phyloP scores from a whole-genome alignment of 2,113 vertebrate genomes.

The Xyliphius kryptos region DNA sequence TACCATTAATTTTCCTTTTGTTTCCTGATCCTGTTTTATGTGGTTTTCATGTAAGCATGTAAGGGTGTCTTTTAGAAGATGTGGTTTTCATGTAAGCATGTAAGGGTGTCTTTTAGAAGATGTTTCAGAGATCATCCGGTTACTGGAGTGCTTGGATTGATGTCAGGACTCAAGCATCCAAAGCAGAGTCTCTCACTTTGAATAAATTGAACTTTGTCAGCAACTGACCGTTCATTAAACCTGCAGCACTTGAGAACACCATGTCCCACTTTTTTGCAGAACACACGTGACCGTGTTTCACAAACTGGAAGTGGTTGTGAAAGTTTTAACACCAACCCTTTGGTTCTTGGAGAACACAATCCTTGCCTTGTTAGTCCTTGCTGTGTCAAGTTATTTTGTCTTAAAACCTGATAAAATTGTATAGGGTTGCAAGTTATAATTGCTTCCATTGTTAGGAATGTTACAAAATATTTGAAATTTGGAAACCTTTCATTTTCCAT shows the following conservation, averaged over 20 bases:
- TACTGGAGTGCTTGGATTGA: constrained; percentile 30
- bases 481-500: constrained; percentile 30
- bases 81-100: constrained; percentile 29
- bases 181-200: not conserved
- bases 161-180: constrained; percentile 20
- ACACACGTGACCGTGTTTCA: not conserved
- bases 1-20: constrained; percentile 6
- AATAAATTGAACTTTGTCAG: constrained; percentile 3
- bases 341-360: no score
- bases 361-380: constrained; percentile 1
- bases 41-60: constrained; percentile 32
- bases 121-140: constrained; percentile 15
- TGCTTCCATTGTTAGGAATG: constrained; percentile 31
- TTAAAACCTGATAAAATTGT: constrained; percentile 18
- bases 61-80: no score
- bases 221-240: not conserved
- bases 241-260: constrained; percentile 11
- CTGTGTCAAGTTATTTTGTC: constrained; percentile 9
- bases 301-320: not conserved
- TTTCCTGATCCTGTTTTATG: constrained; percentile 4
- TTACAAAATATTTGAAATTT: constrained; percentile 39
- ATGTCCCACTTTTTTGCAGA: constrained; percentile 1
- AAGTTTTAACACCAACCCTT: not conserved
- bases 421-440: constrained; percentile 37
- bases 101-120: constrained; percentile 25